These are phyloP conservation scores for Esperia sulphurella DNA, from an alignment of 2,888 invertebrate genomes.

Conservation along the genomic window DNA sequence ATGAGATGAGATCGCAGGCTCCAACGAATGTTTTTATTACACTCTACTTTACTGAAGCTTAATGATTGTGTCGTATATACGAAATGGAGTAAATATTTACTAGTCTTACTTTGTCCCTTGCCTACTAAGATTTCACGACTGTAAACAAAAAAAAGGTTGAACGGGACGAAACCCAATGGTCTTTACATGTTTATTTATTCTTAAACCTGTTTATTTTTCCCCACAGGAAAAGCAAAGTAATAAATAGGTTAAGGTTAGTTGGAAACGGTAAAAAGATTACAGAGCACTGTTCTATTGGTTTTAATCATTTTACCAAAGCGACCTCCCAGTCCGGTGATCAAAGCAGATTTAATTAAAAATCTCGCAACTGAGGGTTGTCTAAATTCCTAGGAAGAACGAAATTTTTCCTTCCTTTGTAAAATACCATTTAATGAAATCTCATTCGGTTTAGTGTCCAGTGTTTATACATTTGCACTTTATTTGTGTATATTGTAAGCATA, in stretches of 20 bases:
- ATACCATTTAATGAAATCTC: slow-evolving; percentile 60
- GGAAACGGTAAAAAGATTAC: slow-evolving; percentile 41
- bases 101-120: no score
- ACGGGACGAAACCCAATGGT: no score
- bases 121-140: no score
- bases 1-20: background rate
- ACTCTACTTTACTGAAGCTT: background rate
- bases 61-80: background rate
- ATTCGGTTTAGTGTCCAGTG: slow-evolving; percentile 24
- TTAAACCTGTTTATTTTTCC: no score
- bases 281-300: slow-evolving; percentile 56
- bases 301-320: slow-evolving; percentile 63
- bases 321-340: slow-evolving; percentile 68
- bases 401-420: slow-evolving; percentile 50
- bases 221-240: background rate
- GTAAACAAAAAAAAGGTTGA: no score
- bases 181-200: no score
- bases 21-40: background rate
- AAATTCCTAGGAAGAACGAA: slow-evolving; percentile 60
- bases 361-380: slow-evolving; percentile 67
- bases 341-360: slow-evolving; percentile 74
- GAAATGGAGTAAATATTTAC: background rate
- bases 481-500: background rate
- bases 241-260: slow-evolving; percentile 15
- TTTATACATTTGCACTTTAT: background rate